Evolutionary conservation across 2,113 vertebrate genomes (phyloP), one percentile per base, ranked within the genome.

Genomic region (Atherinomorus stipes): DNA sequence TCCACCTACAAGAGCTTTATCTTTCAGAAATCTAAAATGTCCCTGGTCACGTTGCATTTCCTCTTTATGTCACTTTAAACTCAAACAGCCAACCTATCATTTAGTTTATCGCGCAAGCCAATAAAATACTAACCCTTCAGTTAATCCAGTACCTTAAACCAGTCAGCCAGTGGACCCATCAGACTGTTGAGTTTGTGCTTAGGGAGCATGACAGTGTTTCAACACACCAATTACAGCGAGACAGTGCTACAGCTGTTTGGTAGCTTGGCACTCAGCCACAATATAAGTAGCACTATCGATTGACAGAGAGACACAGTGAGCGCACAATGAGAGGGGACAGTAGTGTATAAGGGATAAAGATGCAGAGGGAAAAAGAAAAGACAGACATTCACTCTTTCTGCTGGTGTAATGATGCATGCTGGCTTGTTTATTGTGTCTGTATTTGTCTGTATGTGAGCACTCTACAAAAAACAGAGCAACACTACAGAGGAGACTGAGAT

Each of bases 141-240:
- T 80, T 64, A 83, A 74, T 76, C 72, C 85, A 86, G 89, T 84
- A 87, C 64, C 81, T 83, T 53, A 47, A 73, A 78, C 44, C 78
- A 81, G 81, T 77, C 63, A 67, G 65, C 74, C 68, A 23, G 65
- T 53, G 85, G 64, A 84, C 53, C 87, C 76, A 85, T 87, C 83
- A 71, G 64, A 63, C 70, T 57, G 85, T 28, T 53, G 74, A 76
- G 84, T 73, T 79, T 81, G 84, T 62, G 88, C 88, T 90, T 85
- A 88, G 78, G 82, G 74, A 78, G 81, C 85, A 83, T 88, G 87
- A 87, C 90, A 89, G 76, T 87, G 82, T 91, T 91, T 89, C 87
- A 89, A 85, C 88, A 85, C 85, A 86, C 84, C 89, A 92, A 91
- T 92, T 92, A 91, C 84, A 64, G 81, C 15, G 47, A 88, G 82